A percentile compares a stretch with the other conserved stretches of the same genome.
phyloP scores from a whole-genome alignment of 2,888 invertebrate genomes.

The Anoncus sp. region DNA sequence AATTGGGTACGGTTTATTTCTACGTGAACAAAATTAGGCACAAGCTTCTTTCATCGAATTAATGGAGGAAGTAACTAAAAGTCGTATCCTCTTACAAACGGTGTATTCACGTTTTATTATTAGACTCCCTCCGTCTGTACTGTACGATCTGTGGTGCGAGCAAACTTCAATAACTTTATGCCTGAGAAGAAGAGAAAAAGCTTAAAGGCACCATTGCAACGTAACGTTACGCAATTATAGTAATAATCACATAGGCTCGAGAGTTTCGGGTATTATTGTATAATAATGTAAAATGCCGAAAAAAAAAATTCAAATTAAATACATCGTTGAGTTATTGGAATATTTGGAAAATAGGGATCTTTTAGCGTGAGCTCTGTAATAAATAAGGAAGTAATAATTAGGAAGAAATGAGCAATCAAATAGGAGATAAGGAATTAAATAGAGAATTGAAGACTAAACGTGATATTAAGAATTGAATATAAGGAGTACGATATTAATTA shows the following conservation, averaged over 20 bases:
- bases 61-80: slow-evolving; percentile 23
- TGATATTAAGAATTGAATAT: neutral
- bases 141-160: slow-evolving; percentile 6
- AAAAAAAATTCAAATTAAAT: too few species aligned
- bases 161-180: slow-evolving; percentile 33
- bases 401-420: neutral
- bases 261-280: neutral
- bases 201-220: neutral
- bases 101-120: slow-evolving; percentile 45
- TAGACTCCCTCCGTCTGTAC: neutral
- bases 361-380: neutral
- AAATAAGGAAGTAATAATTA: neutral
- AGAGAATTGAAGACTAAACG: neutral
- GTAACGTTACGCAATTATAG: neutral
- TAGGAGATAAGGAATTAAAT: neutral
- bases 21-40: slow-evolving; percentile 37
- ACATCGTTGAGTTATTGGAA: neutral
- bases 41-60: slow-evolving; percentile 38
- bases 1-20: slow-evolving; percentile 34
- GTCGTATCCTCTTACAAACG: neutral
- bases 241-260: too few species aligned
- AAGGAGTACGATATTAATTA: neutral
- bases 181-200: neutral
- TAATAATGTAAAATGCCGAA: neutral
- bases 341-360: neutral